These are phyloP conservation scores for Leptopilina syphax DNA, from an alignment of 2,888 invertebrate genomes.

Conservation along the genomic window DNA sequence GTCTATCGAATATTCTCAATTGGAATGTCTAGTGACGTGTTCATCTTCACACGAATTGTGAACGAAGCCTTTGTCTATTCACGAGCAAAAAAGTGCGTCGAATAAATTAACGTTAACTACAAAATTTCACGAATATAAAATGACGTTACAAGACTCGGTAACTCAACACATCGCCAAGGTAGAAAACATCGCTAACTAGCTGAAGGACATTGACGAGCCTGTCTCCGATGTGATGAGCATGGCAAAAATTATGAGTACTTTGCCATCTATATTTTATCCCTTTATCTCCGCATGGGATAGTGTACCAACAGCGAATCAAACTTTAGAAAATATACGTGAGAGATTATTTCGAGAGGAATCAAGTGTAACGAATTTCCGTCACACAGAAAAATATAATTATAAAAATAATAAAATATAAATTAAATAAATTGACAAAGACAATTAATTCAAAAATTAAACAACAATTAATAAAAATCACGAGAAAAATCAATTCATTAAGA, in stretches of 20 bases:
- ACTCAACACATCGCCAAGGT: slow-evolving; percentile 47
- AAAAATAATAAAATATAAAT: too few relatives aligned
- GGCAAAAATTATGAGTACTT: slow-evolving; percentile 47
- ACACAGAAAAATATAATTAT: too few relatives aligned
- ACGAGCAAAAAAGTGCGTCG: slow-evolving; percentile 37
- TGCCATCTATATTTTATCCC: too few relatives aligned
- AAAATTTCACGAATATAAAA: slow-evolving; percentile 48
- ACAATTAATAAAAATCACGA: too few relatives aligned
- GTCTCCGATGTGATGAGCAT: slow-evolving; percentile 48
- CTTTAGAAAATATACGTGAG: too few relatives aligned
- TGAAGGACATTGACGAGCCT: slow-evolving; percentile 44
- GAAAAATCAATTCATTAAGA: too few relatives aligned
- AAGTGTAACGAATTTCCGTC: too few relatives aligned
- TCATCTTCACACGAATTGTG: slow-evolving; percentile 42
- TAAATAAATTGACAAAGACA: too few relatives aligned
- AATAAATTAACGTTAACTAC: slow-evolving; percentile 42
- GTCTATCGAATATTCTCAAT: background rate
- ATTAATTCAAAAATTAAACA: too few relatives aligned
- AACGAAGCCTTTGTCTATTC: slow-evolving; percentile 32
- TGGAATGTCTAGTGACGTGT: slow-evolving; percentile 43
- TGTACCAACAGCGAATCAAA: too few relatives aligned
- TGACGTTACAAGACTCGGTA: slow-evolving; percentile 38
- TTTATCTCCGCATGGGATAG: too few relatives aligned
- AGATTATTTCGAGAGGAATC: too few relatives aligned
- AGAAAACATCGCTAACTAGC: slow-evolving; percentile 46